Evolutionary conservation across 2,888 invertebrate genomes (phyloP), one percentile per base, ranked within the genome.

Genomic region (Teleiodes luculella): DNA sequence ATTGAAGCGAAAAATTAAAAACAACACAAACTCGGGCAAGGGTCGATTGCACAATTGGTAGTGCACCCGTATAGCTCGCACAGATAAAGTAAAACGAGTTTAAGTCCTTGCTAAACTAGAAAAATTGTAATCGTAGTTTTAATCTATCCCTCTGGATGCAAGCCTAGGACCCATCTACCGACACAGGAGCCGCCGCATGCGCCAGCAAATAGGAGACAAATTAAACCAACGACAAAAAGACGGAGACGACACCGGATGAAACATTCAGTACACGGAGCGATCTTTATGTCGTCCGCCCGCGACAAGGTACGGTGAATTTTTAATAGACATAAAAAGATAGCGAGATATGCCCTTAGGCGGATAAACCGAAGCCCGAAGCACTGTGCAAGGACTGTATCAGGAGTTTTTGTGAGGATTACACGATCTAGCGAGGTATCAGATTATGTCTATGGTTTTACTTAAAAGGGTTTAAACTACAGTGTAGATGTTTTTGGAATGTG

Each of bases 131-230:
- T 24, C 24, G 3, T 6, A 24, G n/a, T n/a, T n/a, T 33, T 41
- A 55, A 47, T 52, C 33, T 13, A 54, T 63, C 53, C 28, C 52
- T 31, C 46, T 55, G 52, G 59, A 55, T 68, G 64, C 56, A 6
- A 16, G 24, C 49, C 53, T 57, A 56, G 49, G 11, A 28, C 13
- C 45, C 18, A 35, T 24, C 53, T 60, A 61, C 63, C 61, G 61
- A 69, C 65, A 70, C 56, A 66, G 62, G 62, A 53, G 64, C 60
- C 66, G 64, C 53, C 50, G 24, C 24, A 49, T 10, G 41, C 53
- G 67, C 68, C 79, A 75, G 79, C 78, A 80, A 80, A 80, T 80
- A 70, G 71, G 66, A 74, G 83, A 85, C 83, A 84, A 84, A 83
- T 84, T 84, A 82, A 83, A 78, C 67, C 56, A 59, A 54, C 47